Conservation (phyloP, 1,140 invertebrate genomes). For the Bicyclus anynana region DNA sequence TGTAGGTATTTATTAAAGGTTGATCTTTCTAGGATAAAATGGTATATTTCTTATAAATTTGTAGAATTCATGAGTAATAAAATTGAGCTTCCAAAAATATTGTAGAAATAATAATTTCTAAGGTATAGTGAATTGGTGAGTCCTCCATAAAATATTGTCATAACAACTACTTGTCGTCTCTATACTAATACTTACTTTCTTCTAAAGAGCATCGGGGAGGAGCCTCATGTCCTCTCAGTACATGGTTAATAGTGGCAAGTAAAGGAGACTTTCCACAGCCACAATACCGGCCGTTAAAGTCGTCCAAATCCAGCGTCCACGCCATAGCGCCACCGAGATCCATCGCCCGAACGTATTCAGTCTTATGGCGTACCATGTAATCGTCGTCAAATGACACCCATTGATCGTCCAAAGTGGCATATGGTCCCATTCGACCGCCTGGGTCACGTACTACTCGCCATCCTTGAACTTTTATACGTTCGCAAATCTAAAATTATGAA, state of each 20-base stretch:
- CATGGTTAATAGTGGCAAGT: constrained; percentile 81
- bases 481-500: constrained; percentile 79
- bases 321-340: constrained; percentile 91
- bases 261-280: constrained; percentile 89
- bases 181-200: constrained; percentile 50
- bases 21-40: no score
- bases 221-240: constrained; percentile 70
- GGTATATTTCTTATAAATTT: no score
- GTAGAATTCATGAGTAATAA: no score
- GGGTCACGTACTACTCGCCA: constrained; percentile 85
- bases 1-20: neutral
- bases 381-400: constrained; percentile 93
- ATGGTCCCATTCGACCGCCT: constrained; percentile 85
- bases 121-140: no score
- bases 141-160: neutral
- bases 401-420: constrained; percentile 85
- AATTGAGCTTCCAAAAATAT: no score
- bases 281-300: constrained; percentile 84
- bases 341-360: constrained; percentile 85
- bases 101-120: no score
- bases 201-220: constrained; percentile 61
- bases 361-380: constrained; percentile 83
- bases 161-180: no score
- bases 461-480: constrained; percentile 79
- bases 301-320: constrained; percentile 89